These are phyloP conservation scores for Globodera rostochiensis DNA, from an alignment of 1,140 invertebrate species.

Conservation along the genomic window DNA sequence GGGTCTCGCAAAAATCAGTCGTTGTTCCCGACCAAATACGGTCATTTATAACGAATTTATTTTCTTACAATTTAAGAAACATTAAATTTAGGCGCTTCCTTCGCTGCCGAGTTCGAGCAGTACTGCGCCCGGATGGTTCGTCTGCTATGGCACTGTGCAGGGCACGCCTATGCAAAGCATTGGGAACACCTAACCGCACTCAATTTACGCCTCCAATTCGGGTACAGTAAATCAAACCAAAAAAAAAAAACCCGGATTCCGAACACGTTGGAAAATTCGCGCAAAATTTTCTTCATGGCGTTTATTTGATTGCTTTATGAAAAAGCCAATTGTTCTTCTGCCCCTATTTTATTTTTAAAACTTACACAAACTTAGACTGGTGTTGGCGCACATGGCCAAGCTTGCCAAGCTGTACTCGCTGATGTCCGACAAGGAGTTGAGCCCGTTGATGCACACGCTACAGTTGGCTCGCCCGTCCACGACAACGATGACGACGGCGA, in stretches of 20 bases:
- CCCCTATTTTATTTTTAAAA: background rate
- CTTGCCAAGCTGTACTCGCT: slow-evolving; percentile 46
- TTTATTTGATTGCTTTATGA: background rate
- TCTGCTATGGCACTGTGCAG: slow-evolving; percentile 61
- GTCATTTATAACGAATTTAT: slow-evolving; percentile 25
- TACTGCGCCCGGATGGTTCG: slow-evolving; percentile 44
- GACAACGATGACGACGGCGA: slow-evolving; percentile 3
- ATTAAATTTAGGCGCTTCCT: slow-evolving; percentile 49
- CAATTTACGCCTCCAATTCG: slow-evolving; percentile 59
- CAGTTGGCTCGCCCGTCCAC: slow-evolving; percentile 46
- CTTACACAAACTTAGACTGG: slow-evolving; percentile 21
- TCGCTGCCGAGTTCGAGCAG: slow-evolving; percentile 55
- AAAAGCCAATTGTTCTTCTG: background rate
- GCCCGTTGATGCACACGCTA: slow-evolving; percentile 45
- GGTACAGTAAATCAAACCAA: background rate
- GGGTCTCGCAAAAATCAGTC: slow-evolving; percentile 59
- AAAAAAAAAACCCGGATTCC: too few species aligned
- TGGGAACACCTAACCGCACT: slow-evolving; percentile 55
- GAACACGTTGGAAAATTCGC: too few species aligned
- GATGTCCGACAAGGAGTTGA: slow-evolving; percentile 57
- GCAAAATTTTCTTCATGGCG: too few species aligned
- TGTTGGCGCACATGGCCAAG: slow-evolving; percentile 56
- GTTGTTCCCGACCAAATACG: slow-evolving; percentile 65
- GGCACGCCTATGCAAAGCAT: slow-evolving; percentile 62
- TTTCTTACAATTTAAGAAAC: background rate